Evolutionary conservation across 2,113 vertebrate species (phyloP).

Genomic region (Gallinago media): DNA sequence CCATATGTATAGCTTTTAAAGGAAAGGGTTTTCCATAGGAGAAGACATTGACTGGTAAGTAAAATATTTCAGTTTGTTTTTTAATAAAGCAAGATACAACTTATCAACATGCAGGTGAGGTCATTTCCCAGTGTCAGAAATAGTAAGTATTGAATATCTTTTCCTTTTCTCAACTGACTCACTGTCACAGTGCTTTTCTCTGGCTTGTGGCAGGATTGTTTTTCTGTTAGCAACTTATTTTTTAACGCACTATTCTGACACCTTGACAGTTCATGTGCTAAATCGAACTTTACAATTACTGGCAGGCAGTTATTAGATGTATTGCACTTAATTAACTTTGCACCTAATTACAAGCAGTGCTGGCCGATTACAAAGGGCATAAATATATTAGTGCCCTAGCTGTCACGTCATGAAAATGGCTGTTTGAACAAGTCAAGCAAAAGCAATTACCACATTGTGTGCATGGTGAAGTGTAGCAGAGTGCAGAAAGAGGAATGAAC

Average conservation of each 20-base stretch:
- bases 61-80: not conserved
- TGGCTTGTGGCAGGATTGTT: not conserved
- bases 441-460: conserved; percentile 53
- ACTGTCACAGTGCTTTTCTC: not conserved
- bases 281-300: conserved; percentile 82
- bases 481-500: not conserved
- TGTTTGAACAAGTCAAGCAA: conserved; percentile 63
- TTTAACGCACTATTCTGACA: conserved; percentile 53
- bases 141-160: not conserved
- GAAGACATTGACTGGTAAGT: not conserved
- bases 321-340: conserved; percentile 79
- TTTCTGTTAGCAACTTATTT: conserved; percentile 34
- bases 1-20: not conserved
- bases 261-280: conserved; percentile 58
- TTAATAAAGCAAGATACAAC: not conserved
- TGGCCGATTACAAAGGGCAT: conserved; percentile 72
- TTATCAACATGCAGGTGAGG: not conserved
- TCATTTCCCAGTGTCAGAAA: not conserved
- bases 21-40: not conserved
- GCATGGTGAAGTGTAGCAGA: not conserved
- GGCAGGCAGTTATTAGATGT: conserved; percentile 77
- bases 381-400: conserved; percentile 70
- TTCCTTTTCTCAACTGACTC: not conserved
- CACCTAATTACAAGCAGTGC: conserved; percentile 69
- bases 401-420: conserved; percentile 56